Conservation (phyloP, 1,140 invertebrate species). For the Cyphomyrmex costatus region DNA sequence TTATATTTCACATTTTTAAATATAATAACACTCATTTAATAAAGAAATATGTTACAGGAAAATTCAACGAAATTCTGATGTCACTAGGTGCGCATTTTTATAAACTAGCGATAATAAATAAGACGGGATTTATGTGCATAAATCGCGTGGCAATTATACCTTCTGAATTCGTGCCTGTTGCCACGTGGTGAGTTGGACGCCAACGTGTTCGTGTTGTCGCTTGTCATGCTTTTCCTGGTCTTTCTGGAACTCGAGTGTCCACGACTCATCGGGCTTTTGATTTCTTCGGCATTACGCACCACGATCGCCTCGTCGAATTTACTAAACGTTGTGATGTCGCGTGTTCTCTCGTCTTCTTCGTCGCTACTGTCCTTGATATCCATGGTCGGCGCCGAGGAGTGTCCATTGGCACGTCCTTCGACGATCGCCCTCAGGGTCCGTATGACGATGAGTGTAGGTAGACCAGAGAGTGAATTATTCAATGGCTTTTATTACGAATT, state of each 20-base stretch:
- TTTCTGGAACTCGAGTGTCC: constrained; percentile 70
- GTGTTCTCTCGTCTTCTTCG: constrained; percentile 79
- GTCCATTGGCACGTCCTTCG: constrained; percentile 36
- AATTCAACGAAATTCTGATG: background rate
- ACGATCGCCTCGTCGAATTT: constrained; percentile 85
- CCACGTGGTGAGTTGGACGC: constrained; percentile 76
- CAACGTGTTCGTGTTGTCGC: constrained; percentile 68
- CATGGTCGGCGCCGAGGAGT: constrained; percentile 51
- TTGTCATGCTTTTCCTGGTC: constrained; percentile 68
- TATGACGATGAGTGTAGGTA: constrained; percentile 12
- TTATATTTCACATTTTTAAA: background rate
- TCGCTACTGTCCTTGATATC: constrained; percentile 79
- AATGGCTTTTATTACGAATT: background rate
- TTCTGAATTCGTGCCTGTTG: constrained; percentile 72
- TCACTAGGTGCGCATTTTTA: background rate
- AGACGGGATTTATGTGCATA: background rate
- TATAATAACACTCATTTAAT: background rate
- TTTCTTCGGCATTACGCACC: constrained; percentile 82
- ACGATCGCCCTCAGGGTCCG: constrained; percentile 47
- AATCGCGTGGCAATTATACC: constrained; percentile 50
- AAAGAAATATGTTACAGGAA: background rate
- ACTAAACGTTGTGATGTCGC: constrained; percentile 75
- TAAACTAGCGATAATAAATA: background rate
- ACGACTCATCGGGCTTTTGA: constrained; percentile 81
- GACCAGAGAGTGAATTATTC: background rate